Percentiles rank a stretch among this genome's conserved stretches.
Conservation (phyloP, 2,888 invertebrate species). For the Crioceris asparagi region DNA sequence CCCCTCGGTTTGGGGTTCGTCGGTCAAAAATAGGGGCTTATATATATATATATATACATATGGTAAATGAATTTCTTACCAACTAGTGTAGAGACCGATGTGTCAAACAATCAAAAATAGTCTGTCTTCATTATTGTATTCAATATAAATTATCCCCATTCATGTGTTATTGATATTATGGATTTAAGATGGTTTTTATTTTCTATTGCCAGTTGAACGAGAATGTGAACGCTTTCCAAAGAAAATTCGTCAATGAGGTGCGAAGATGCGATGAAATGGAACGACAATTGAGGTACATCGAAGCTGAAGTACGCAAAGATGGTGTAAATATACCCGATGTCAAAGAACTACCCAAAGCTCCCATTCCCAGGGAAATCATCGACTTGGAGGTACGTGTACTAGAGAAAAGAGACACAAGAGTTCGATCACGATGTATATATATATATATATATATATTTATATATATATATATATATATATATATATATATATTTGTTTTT, state of each 20-base stretch:
- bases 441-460: not conserved
- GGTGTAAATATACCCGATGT: slow-evolving; percentile 67
- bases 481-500: not conserved
- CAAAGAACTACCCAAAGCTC: slow-evolving; percentile 56
- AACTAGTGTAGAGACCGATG: no score
- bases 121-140: no score
- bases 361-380: slow-evolving; percentile 41
- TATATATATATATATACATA: no score
- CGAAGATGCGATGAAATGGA: slow-evolving; percentile 89
- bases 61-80: no score
- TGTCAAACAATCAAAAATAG: no score
- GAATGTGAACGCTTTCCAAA: slow-evolving; percentile 80
- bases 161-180: no score
- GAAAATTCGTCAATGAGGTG: slow-evolving; percentile 86
- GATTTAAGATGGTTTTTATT: no score
- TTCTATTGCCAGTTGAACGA: slow-evolving; percentile 57
- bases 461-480: not conserved
- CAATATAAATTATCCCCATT: no score
- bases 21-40: no score
- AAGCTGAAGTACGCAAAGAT: slow-evolving; percentile 77
- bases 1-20: no score
- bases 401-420: not conserved
- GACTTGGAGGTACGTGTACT: slow-evolving; percentile 54
- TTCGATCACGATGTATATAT: not conserved
- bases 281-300: slow-evolving; percentile 74